Evolutionary conservation across 2,113 vertebrate species (phyloP), one percentile per base, ranked within the genome.

Genomic region (Bambusicola thoracicus): DNA sequence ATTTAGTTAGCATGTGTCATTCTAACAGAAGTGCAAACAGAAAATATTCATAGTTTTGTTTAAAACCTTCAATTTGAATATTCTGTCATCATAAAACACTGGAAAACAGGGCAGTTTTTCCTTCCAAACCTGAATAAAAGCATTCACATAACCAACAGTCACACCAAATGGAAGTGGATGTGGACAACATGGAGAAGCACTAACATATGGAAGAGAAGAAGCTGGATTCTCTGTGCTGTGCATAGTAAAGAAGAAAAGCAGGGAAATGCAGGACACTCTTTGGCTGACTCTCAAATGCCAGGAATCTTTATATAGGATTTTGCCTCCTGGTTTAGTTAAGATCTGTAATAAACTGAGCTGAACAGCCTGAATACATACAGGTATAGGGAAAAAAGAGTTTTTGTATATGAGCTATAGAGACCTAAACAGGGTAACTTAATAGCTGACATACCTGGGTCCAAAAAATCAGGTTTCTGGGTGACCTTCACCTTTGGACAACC

Each of bases 401-500:
- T 78, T 77, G 20, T 41, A 21, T 36, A 40, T n/a, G 36, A 61
- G 21, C 1, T 0, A 6, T 0, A 86, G 32, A 72, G 51, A 30
- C 11, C 20, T 73, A 76, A 92, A 79, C 21, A 30, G 2, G 73
- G 24, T n/a, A 38, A 70, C 13, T 36, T 63, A 81, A 66, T n/a
- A 76, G 66, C 32, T 79, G 30, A 69, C 36, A 48, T 13, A 22
- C 20, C 78, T 66, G 40, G 29, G 20, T 87, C n/a, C 77, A 90
- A 80, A 4, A 74, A 67, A 74, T 70, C 7, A 0, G 69, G 67
- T 22, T 92, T 91, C 55, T 38, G 68, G 30, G 65, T 85, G 22
- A 89, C 61, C 81, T 82, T 87, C 0, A 22, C 74, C 55, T 87
- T 81, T 36, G 40, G 65, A 74, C 81, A 89, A 81, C 73, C 62